Base-by-base conservation (phyloP, 2,797 vertebrate species). In the Chlorospingus flavigularis region DNA sequence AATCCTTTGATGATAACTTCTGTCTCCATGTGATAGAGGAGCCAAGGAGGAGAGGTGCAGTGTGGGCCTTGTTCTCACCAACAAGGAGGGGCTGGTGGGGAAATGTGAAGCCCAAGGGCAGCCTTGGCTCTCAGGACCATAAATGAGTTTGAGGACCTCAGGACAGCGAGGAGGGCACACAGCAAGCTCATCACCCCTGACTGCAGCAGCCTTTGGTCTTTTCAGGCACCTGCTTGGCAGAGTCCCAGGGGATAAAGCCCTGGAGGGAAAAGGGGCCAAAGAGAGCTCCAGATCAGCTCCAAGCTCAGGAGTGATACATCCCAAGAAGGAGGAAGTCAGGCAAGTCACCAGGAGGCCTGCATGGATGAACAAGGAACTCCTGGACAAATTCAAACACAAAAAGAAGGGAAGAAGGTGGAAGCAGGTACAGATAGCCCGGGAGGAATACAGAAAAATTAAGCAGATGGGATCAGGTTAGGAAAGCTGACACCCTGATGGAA, bases 151-250 rank as follows among this genome's bases (percentile, higher is more conserved):
- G n/a, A 78, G 50, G 24, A 71, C 6, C 31, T 71, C 19, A n/a
- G 43, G 23, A 26, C 43, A 57, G 15, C 1, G 1, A 71, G 50
- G 12, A 57, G n/a, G 26, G 6, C 0, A 0, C 50, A n/a, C 15
- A 63, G 50, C 26, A 37, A 55, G 42, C 37, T 78, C 50, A 28
- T 19, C 35, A n/a, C 26, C 42, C 26, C 9, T 30, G 31, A n/a
- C 23, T 60, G 48, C 42, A 62, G 48, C 33, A 62, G 48, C 28
- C 14, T 70, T 35, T 42, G 21, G 9, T 15, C 35, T 28, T 23
- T 78, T 37, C 23, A 63, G 57, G 15, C 4, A 71, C 10, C 31
- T 63, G 42, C 42, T 55, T 50, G 31, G 31, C 50, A 50, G 57
- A 63, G 31, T 71, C 26, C 57, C 12, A 26, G 26, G 10, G 31